phyloP scores from a whole-genome alignment of 1,140 invertebrate genomes.

The Oscheius sp. region DNA sequence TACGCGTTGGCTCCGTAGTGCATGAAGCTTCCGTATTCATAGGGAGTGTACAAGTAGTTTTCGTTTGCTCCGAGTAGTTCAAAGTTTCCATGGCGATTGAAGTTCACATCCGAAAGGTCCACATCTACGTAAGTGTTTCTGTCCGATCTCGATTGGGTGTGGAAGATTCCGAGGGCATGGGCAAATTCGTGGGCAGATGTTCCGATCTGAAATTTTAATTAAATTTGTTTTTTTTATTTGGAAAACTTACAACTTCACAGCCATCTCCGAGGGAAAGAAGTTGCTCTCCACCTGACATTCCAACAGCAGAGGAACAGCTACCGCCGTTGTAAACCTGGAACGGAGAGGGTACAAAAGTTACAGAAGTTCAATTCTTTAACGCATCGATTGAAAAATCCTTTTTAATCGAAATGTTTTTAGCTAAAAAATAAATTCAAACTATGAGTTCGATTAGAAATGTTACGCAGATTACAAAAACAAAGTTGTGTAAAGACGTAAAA shows the following conservation, averaged over 20 bases:
- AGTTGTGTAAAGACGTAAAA: no score
- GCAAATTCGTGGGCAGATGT: constrained; percentile 17
- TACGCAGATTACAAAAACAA: not conserved
- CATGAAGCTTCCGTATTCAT: constrained; percentile 28
- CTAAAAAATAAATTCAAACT: no score
- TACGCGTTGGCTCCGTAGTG: constrained; percentile 18
- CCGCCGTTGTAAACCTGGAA: constrained; percentile 4
- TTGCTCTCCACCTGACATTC: constrained; percentile 29
- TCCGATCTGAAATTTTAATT: not conserved
- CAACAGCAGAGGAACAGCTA: constrained; percentile 21
- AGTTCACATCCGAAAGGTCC: not conserved
- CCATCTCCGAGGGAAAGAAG: constrained; percentile 23
- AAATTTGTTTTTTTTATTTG: not conserved
- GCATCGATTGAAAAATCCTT: no score
- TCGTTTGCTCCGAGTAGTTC: not conserved
- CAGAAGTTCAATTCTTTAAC: no score
- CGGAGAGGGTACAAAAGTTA: no score
- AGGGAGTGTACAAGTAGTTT: not conserved
- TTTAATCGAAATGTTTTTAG: no score
- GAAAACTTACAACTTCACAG: constrained; percentile 14
- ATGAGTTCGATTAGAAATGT: no score
- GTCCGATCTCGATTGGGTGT: constrained; percentile 24
- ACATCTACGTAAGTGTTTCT: constrained; percentile 11
- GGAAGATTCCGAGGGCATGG: constrained; percentile 16
- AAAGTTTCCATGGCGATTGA: not conserved